These are phyloP conservation scores for Steinernema feltiae DNA, from an alignment of 1,140 invertebrate species.

Conservation along the genomic window DNA sequence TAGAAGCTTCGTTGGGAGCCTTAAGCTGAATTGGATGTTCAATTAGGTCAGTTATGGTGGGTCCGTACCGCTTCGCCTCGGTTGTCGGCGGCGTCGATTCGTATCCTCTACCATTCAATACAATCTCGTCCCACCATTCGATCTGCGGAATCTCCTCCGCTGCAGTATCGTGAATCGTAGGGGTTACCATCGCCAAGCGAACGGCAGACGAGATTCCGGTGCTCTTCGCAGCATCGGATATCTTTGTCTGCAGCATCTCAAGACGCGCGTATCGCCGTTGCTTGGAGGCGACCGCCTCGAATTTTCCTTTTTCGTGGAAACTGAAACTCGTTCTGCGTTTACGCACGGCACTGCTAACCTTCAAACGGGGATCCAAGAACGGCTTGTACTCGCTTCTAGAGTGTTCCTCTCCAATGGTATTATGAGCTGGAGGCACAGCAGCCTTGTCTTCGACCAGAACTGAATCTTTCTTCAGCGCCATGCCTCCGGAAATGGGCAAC, in stretches of 20 bases:
- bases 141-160: conserved; percentile 75
- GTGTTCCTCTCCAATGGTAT: conserved; percentile 15
- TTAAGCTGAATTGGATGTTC: conserved; percentile 94
- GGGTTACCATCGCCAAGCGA: conserved; percentile 83
- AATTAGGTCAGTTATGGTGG: conserved; percentile 77
- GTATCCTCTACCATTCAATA: conserved; percentile 67
- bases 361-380: conserved; percentile 42
- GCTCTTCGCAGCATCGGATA: conserved; percentile 89
- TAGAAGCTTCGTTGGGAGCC: conserved; percentile 64
- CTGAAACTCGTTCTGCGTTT: conserved; percentile 64
- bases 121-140: conserved; percentile 98
- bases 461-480: conserved; percentile 14
- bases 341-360: conserved; percentile 30
- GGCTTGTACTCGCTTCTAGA: conserved; percentile 9
- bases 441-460: not conserved
- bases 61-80: conserved; percentile 39
- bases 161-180: conserved; percentile 65
- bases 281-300: conserved; percentile 78
- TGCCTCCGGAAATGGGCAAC: not conserved
- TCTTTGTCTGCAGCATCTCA: conserved; percentile 68
- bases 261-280: conserved; percentile 75
- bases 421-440: conserved; percentile 2
- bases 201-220: conserved; percentile 96
- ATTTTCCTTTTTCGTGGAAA: conserved; percentile 84
- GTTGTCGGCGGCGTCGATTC: conserved; percentile 41